phyloP scores from a whole-genome alignment of 37 sponge, comb jelly and placozoan genomes.

The Beroe forskalii region DNA sequence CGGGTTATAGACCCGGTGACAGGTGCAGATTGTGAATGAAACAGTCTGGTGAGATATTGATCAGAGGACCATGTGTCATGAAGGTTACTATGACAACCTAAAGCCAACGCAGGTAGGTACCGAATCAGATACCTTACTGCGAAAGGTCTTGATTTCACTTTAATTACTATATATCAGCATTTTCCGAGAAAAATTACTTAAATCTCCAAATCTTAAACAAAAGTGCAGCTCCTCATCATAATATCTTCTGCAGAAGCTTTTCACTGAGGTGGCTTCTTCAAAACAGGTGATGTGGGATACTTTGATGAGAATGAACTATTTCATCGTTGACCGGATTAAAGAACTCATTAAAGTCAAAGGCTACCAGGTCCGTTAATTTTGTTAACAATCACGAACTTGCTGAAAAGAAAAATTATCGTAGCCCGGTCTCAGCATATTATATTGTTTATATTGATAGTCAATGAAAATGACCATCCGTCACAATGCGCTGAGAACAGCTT shows the following conservation, averaged over 20 bases:
- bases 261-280: conserved; percentile 77
- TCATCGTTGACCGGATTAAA: conserved; percentile 83
- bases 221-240: too few relatives aligned
- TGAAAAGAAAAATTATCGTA: too few relatives aligned
- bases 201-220: too few relatives aligned
- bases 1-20: conserved; percentile 68
- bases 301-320: conserved; percentile 79
- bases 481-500: too few relatives aligned
- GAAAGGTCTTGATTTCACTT: too few relatives aligned
- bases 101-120: conserved; percentile 69
- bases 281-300: conserved; percentile 81
- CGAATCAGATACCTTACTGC: too few relatives aligned
- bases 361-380: not conserved
- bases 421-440: too few relatives aligned
- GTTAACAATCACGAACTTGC: too few relatives aligned
- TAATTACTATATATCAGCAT: too few relatives aligned
- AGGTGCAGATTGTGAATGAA: conserved; percentile 37
- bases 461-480: too few relatives aligned
- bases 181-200: too few relatives aligned
- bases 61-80: conserved; percentile 84
- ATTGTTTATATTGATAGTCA: too few relatives aligned
- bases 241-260: conserved; percentile 66
- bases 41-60: conserved; percentile 74
- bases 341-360: conserved; percentile 94
- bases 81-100: conserved; percentile 78